These are phyloP conservation scores for Sciurus carolinensis DNA, from an alignment of 2,797 vertebrate species.

Conservation along the genomic window DNA sequence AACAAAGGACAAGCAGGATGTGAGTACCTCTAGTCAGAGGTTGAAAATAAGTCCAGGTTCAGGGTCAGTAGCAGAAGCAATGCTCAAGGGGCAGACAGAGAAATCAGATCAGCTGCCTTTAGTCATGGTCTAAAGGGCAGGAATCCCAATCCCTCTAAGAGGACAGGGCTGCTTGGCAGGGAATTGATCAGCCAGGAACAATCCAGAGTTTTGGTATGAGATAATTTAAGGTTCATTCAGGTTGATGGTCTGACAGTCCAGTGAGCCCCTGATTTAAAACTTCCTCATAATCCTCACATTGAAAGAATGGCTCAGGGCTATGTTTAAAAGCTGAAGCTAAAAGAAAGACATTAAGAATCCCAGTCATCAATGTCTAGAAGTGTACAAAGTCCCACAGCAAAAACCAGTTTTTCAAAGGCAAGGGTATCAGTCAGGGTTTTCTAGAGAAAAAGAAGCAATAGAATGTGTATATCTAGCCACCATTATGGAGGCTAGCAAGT, in stretches of 20 bases:
- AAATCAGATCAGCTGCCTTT: background rate
- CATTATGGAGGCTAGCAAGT: background rate
- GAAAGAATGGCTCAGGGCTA: background rate
- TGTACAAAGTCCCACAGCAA: background rate
- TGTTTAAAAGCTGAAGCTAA: background rate
- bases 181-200: background rate
- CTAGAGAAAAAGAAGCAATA: background rate
- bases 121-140: background rate
- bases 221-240: background rate
- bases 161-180: background rate
- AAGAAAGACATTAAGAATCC: background rate
- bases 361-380: background rate
- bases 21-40: background rate
- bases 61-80: background rate
- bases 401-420: background rate
- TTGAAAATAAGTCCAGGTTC: background rate
- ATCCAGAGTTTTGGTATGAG: background rate
- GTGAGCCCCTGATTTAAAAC: background rate
- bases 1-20: slow-evolving; percentile 8
- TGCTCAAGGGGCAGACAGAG: background rate
- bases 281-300: background rate
- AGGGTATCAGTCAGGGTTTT: background rate
- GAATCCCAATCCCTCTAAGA: background rate
- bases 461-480: background rate
- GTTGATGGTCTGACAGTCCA: background rate